Conservation (phyloP, 2,797 vertebrate species). For the Tangara arthus region DNA sequence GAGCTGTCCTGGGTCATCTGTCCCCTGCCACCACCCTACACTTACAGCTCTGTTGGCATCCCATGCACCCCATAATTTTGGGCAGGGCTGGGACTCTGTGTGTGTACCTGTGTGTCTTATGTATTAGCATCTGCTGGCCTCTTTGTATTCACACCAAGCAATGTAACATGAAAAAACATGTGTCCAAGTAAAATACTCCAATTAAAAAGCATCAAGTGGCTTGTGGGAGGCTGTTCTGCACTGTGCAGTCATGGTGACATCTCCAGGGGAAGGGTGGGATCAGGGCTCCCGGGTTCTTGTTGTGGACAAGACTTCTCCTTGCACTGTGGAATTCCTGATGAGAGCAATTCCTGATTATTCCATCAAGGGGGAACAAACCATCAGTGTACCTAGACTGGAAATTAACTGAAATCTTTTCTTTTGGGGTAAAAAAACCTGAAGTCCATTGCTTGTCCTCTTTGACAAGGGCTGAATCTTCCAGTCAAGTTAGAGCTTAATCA, state of each 20-base stretch:
- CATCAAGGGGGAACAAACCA: not conserved
- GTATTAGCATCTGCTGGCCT: conserved; percentile 17
- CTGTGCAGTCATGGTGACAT: not conserved
- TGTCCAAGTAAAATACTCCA: not conserved
- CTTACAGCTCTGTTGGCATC: not conserved
- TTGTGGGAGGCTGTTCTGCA: not conserved
- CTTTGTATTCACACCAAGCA: not conserved
- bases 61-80: not conserved
- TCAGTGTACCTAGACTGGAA: not conserved
- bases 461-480: not conserved
- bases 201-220: conserved; percentile 51
- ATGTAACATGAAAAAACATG: conserved; percentile 14
- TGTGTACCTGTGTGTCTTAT: conserved; percentile 39
- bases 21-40: not conserved
- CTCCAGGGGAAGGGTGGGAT: not conserved
- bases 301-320: not conserved
- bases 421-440: not conserved
- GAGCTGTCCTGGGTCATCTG: not conserved
- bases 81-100: not conserved
- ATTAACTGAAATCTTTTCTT: not conserved
- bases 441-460: not conserved
- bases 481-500: not conserved
- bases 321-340: too few species aligned
- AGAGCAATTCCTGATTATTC: not conserved
- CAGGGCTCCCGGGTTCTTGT: accelerated